Evolutionary conservation across 2,113 vertebrate genomes (phyloP).

Genomic region (Nyctibius bracteatus): DNA sequence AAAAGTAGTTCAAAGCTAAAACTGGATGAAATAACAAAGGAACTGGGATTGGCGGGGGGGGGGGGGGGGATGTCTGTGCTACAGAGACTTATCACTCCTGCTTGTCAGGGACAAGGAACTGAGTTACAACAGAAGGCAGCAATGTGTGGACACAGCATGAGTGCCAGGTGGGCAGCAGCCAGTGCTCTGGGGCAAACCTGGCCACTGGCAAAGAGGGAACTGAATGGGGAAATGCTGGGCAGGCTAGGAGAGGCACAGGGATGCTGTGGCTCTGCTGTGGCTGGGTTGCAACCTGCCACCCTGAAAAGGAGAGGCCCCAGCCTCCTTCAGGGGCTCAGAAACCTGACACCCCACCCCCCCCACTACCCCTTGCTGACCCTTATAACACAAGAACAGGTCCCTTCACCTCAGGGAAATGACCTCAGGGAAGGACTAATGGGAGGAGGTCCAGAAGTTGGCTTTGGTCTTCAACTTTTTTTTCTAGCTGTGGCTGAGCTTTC

Average conservation of each 20-base stretch:
- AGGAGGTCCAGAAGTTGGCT: background rate
- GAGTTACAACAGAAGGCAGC: background rate
- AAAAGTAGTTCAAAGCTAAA: background rate
- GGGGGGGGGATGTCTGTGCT: background rate
- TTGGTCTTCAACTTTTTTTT: background rate
- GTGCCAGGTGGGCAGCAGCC: background rate
- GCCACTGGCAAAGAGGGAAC: fast-evolving
- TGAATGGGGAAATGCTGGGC: background rate
- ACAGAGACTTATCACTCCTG: background rate
- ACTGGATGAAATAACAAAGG: background rate
- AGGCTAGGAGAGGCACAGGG: background rate
- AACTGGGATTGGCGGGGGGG: background rate
- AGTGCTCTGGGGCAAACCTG: background rate
- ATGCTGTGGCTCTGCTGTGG: background rate
- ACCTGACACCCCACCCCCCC: no score
- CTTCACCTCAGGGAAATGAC: background rate
- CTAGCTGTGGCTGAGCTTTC: background rate
- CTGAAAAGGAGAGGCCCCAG: background rate
- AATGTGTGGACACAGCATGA: background rate
- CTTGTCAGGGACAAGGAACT: background rate
- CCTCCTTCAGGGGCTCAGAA: background rate
- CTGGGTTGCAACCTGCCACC: background rate
- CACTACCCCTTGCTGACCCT: background rate
- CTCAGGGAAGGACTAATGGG: background rate
- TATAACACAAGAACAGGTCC: background rate